Evolutionary conservation across 2,113 vertebrate species (phyloP), one percentile per base, ranked within the genome.

Genomic region (human (Homo sapiens)): DNA sequence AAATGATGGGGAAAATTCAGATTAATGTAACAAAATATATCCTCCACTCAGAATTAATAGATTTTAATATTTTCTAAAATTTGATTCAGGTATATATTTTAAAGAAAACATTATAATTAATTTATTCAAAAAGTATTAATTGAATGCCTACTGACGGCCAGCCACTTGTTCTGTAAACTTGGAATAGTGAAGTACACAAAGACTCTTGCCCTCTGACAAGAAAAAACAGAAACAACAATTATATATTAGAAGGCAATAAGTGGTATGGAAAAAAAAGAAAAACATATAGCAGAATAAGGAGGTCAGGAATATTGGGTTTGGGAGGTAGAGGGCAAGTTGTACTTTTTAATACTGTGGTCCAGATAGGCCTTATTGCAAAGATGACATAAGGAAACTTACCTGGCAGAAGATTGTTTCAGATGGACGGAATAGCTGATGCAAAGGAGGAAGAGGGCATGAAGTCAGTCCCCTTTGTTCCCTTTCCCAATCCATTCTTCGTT

Each of bases 31-130:
- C 40, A 94, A 91, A 95, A 17, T 79, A 70, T 57, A 48, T n/a
- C 40, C 8, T 76, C 35, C n/a, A 84, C 38, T 90, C 81, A 70
- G 72, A 89, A 89, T 78, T 78, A 93, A n/a, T 64, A 88, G 6
- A 84, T 84, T 68, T 88, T 89, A 80, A 66, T 75, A n/a, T 80
- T 94, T 89, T 94, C 5, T 66, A 91, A 83, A 38, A 59, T 89
- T 97, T 96, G 48, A 85, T 93, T 85, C 17, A 75, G 40, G 75
- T 80, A 14, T 68, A 45, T 16, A 35, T 88, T 85, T 94, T 66
- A 64, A 94, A 50, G 82, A 81, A 95, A 52, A 43, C 23, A 2
- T 64, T 14, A 78, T 59, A 86, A 16, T 61, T 90, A 50, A 61
- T 87, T 83, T 13, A 91, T 55, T 83, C 9, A 50, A 73, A 55